phyloP scores from a whole-genome alignment of 2,888 invertebrate genomes.

The Gastracanthus pulcherrimus region DNA sequence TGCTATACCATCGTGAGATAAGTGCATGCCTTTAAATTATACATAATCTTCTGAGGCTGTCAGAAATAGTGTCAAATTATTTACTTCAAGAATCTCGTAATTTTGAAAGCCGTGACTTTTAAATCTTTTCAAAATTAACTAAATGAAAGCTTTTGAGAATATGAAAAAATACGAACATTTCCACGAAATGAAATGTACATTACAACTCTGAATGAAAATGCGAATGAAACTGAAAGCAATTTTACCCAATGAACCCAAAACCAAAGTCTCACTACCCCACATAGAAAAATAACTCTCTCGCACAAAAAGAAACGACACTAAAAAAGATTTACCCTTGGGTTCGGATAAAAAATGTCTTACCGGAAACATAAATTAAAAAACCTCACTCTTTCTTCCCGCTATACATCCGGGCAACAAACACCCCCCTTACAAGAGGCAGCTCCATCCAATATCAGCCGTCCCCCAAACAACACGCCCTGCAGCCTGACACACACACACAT shows the following conservation, averaged over 20 bases:
- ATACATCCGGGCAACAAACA: too few species aligned
- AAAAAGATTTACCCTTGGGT: background rate
- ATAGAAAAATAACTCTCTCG: background rate
- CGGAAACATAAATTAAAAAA: conserved; percentile 11
- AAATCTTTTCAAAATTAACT: too few species aligned
- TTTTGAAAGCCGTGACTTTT: background rate
- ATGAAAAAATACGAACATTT: background rate
- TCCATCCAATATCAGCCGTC: background rate
- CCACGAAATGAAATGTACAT: too few species aligned
- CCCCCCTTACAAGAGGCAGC: too few species aligned
- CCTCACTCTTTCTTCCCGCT: background rate
- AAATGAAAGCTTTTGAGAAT: too few species aligned
- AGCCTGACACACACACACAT: background rate
- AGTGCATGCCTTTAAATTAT: background rate
- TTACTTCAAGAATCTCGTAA: background rate
- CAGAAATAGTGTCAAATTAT: background rate
- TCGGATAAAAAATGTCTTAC: conserved; percentile 17
- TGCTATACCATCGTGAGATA: too few species aligned
- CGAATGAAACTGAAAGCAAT: too few species aligned
- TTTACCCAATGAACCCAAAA: too few species aligned
- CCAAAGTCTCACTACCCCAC: too few species aligned
- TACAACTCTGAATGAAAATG: too few species aligned
- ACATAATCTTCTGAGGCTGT: background rate
- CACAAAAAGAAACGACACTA: background rate
- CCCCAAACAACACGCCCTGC: background rate